Percentiles rank a stretch among this genome's conserved stretches.
Conservation (phyloP, 1,140 invertebrate species). For the Dinothrombium tinctorium region DNA sequence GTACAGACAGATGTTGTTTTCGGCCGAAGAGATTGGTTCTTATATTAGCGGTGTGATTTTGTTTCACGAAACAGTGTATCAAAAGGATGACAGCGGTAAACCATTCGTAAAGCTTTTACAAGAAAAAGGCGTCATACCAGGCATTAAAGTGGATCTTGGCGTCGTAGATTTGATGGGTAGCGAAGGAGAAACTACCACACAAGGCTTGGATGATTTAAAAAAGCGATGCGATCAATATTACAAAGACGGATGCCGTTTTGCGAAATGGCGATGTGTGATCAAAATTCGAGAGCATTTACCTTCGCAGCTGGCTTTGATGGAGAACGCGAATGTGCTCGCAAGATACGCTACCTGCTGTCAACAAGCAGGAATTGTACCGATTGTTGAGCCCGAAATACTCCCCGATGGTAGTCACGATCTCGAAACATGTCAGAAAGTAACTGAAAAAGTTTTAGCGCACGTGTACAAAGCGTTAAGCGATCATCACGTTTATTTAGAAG, state of each 20-base stretch:
- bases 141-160: slow-evolving; percentile 76
- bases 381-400: slow-evolving; percentile 80
- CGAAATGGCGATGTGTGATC: slow-evolving; percentile 91
- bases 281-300: slow-evolving; percentile 78
- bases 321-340: slow-evolving; percentile 89
- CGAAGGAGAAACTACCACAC: slow-evolving; percentile 80
- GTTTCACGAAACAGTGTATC: slow-evolving; percentile 93
- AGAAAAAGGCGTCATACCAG: slow-evolving; percentile 60
- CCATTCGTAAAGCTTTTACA: slow-evolving; percentile 56
- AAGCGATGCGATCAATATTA: slow-evolving; percentile 92
- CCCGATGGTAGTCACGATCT: slow-evolving; percentile 79
- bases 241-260: slow-evolving; percentile 90
- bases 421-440: slow-evolving; percentile 72
- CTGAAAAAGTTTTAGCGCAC: slow-evolving; percentile 73
- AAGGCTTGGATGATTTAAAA: slow-evolving; percentile 82
- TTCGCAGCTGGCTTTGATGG: slow-evolving; percentile 61
- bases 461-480: slow-evolving; percentile 89
- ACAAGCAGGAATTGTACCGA: slow-evolving; percentile 68
- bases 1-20: slow-evolving; percentile 66
- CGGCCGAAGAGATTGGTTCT: slow-evolving; percentile 37
- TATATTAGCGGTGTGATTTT: slow-evolving; percentile 71
- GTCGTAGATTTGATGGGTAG: slow-evolving; percentile 67
- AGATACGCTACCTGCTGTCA: slow-evolving; percentile 70
- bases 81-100: slow-evolving; percentile 64
- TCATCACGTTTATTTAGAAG: slow-evolving; percentile 90